phyloP scores from a whole-genome alignment of 2,888 invertebrate species.

The Drosophila ustulata region DNA sequence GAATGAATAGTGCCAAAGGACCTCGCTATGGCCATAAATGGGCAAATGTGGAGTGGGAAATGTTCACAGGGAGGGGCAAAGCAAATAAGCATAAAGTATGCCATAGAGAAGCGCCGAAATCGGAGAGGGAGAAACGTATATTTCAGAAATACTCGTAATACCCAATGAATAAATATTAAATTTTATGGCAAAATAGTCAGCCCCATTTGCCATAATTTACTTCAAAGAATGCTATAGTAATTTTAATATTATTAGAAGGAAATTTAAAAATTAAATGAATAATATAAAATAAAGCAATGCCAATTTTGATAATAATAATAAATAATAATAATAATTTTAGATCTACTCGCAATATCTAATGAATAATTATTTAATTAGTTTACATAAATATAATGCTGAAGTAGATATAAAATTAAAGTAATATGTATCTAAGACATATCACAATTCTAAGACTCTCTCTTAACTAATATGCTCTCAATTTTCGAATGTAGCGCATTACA shows the following conservation, averaged over 20 bases:
- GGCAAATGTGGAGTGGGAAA: neutral
- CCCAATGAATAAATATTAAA: neutral
- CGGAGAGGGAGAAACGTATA: neutral
- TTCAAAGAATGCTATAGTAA: neutral
- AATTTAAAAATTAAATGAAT: no score
- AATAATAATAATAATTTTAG: neutral
- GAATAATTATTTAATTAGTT: no score
- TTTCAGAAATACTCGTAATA: neutral
- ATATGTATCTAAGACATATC: neutral
- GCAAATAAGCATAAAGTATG: neutral
- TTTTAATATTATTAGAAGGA: neutral
- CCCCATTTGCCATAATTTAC: no score
- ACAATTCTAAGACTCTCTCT: neutral
- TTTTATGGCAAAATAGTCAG: no score
- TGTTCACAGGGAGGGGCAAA: neutral
- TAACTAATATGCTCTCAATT: conserved; percentile 22
- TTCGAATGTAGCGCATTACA: conserved; percentile 49
- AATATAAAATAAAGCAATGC: neutral
- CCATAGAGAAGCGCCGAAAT: neutral
- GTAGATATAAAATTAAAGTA: neutral
- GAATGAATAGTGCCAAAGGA: conserved; percentile 16
- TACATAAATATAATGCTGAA: neutral
- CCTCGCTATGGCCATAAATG: conserved; percentile 9
- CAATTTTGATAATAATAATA: neutral
- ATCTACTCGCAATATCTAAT: neutral